Base-by-base conservation (phyloP, 2,888 invertebrate genomes). In the Parelbella ahira region DNA sequence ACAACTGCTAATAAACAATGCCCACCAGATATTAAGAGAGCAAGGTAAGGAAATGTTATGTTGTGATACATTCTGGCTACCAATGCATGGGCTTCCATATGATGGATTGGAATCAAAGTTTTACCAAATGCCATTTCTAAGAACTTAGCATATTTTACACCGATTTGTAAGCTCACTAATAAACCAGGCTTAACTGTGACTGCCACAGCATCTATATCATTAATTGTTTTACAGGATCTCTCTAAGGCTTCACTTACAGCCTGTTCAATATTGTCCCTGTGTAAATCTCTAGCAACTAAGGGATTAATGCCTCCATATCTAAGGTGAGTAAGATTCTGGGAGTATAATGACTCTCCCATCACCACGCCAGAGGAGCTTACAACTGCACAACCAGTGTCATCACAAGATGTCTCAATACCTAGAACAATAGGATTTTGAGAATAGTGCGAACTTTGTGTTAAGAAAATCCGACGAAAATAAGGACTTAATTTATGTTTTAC, bases 61-160 rank as follows among this genome's bases (percentile, higher is more conserved):
- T 90, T 63, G 56, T 91, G 54, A 50, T 69, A 84, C 91, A 98
- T 92, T 67, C 98, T 90, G 10, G 92, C 93, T 7, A 95, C 95
- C 43, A 99, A 83, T 2, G 99, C 97, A 88, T 99, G 99, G 1
- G 99, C 99, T 88, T 98, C 94, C 99, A 99, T 99, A 61, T 99
- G 99, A 88, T 99, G 99, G 45, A 99, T 93, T 0, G 99, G 97
- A 67, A 99, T 95, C 49, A 99, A 82, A 0, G 97, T 97, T 69
- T 94, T 95, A 0, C 88, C 79, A 49, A 90, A 84, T 37, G 83
- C 79, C 52, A 83, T 88, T 9, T 93, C 91, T 32, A 97, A 72
- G 61, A 93, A 89, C 61, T 93, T 94, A 0, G 95, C 96, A 90
- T 95, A 95, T 51, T 92, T 91, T 25, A 93, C 82, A 19, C 98